Evolutionary conservation across 1,140 invertebrate genomes (phyloP).

Genomic region (Diachasmimorpha longicaudata): DNA sequence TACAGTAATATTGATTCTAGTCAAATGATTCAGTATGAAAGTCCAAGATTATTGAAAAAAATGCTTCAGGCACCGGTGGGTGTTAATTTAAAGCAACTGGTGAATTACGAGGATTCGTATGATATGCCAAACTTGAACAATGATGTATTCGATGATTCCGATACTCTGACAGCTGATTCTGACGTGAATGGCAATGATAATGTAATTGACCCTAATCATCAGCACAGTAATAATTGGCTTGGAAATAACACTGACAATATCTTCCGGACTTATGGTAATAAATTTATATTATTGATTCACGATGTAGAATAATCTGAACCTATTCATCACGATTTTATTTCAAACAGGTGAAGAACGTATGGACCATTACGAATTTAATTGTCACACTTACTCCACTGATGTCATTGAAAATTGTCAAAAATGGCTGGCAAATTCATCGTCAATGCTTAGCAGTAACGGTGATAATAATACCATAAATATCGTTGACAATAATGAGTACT

Average conservation of each 20-base stretch:
- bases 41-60: constrained; percentile 49
- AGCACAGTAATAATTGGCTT: constrained; percentile 13
- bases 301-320: not conserved
- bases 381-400: not conserved
- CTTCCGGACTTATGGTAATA: not conserved
- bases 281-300: not conserved
- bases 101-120: constrained; percentile 39
- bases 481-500: no score
- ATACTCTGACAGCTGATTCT: constrained; percentile 55
- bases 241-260: constrained; percentile 6
- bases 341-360: not conserved
- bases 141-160: constrained; percentile 49
- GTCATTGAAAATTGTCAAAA: not conserved
- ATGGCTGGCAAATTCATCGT: not conserved
- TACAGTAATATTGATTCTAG: constrained; percentile 33
- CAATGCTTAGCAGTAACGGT: not conserved
- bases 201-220: not conserved
- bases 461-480: not conserved
- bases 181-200: constrained; percentile 47
- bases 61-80: constrained; percentile 58
- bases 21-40: constrained; percentile 19
- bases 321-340: not conserved
- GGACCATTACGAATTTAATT: not conserved
- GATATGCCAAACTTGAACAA: constrained; percentile 35
- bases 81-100: constrained; percentile 53